These are phyloP conservation scores for Saccopteryx bilineata DNA, from an alignment of 2,113 vertebrate species.

Conservation along the genomic window DNA sequence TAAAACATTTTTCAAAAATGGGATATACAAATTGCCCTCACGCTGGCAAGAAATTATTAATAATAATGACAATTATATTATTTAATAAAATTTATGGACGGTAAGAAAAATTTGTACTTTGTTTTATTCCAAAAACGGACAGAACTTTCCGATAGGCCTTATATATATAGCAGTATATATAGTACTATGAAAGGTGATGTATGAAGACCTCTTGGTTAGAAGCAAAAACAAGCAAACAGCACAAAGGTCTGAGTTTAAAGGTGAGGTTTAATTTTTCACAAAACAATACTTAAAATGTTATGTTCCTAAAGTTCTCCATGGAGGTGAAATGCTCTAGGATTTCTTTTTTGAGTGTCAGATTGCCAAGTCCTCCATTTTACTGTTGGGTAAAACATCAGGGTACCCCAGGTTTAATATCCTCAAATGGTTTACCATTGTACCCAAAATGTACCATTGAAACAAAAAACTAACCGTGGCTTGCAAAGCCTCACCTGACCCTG, in stretches of 20 bases:
- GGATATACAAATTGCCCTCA: no score
- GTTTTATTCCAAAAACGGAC: no score
- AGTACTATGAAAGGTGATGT: background rate
- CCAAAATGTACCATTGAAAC: no score
- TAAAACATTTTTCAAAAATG: no score
- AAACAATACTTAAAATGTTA: background rate
- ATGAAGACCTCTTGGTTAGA: background rate
- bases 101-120: no score
- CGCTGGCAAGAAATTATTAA: no score
- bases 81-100: no score
- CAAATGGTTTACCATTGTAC: background rate
- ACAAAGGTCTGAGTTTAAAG: background rate
- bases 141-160: no score
- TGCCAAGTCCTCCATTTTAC: background rate
- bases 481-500: background rate
- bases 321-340: background rate
- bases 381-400: background rate
- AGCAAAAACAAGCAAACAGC: background rate
- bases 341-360: background rate
- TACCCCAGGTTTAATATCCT: background rate
- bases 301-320: background rate
- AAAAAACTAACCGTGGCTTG: background rate
- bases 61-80: no score
- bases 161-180: no score
- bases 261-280: background rate